A percentile compares a stretch with the other conserved stretches of the same genome.
Evolutionary conservation across 2,113 vertebrate genomes (phyloP).

Genomic region (Calidris pygmaea): DNA sequence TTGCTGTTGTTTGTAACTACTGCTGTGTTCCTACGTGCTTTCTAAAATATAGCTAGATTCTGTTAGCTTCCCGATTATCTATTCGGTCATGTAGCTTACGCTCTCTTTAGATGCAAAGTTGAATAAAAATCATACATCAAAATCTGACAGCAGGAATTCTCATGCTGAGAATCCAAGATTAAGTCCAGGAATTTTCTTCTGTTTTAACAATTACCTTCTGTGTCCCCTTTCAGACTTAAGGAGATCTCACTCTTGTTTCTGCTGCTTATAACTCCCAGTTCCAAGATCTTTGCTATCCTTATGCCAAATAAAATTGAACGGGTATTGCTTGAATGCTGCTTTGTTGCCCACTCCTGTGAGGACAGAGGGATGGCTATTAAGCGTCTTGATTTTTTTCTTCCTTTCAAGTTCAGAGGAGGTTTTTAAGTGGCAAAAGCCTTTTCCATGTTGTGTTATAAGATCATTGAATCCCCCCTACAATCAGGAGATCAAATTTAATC

Average conservation of each 20-base stretch:
- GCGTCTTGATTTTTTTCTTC: neutral
- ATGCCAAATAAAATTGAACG: neutral
- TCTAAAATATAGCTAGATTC: neutral
- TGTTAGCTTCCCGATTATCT: slow-evolving; percentile 34
- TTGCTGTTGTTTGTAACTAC: slow-evolving; percentile 52
- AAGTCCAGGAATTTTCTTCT: slow-evolving; percentile 51
- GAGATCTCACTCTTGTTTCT: slow-evolving; percentile 43
- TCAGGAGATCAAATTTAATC: neutral
- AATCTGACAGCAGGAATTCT: slow-evolving; percentile 53
- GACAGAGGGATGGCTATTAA: neutral
- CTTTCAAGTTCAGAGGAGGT: neutral
- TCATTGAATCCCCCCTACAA: neutral
- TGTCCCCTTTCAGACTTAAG: slow-evolving; percentile 1
- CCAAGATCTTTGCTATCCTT: neutral
- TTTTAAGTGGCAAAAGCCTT: neutral
- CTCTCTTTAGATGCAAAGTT: slow-evolving; percentile 54
- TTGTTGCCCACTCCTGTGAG: neutral
- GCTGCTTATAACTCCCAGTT: neutral
- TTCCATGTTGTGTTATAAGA: neutral
- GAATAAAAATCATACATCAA: slow-evolving; percentile 59
- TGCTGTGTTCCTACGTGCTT: slow-evolving; percentile 47
- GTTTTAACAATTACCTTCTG: slow-evolving; percentile 53
- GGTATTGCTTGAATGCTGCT: neutral
- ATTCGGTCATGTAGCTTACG: neutral
- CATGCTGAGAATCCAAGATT: slow-evolving; percentile 44